These are phyloP conservation scores for Peromyscus leucopus DNA, from an alignment of 2,113 vertebrate species.

Conservation along the genomic window DNA sequence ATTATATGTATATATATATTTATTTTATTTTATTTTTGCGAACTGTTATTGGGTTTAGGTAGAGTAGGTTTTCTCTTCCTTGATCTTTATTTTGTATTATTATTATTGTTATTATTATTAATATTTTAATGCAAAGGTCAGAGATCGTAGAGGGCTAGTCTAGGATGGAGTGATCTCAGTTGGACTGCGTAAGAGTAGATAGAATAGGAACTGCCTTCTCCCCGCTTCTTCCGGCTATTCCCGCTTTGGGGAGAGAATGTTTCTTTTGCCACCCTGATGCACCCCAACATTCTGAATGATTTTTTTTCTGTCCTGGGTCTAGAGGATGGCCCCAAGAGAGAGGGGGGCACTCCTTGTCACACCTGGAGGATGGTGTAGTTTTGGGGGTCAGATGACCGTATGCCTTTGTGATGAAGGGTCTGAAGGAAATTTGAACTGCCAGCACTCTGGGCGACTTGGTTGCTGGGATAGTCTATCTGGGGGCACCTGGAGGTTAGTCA, in stretches of 20 bases:
- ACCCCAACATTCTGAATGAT: constrained; percentile 73
- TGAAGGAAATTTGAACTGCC: constrained; percentile 82
- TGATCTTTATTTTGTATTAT: constrained; percentile 36
- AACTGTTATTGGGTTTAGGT: constrained; percentile 49
- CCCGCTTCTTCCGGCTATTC: constrained; percentile 66
- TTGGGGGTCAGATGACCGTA: constrained; percentile 74
- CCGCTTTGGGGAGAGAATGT: constrained; percentile 78
- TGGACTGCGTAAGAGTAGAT: constrained; percentile 51
- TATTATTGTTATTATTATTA: background rate
- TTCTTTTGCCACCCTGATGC: constrained; percentile 55
- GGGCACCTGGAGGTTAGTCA: constrained; percentile 78
- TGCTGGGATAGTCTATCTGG: constrained; percentile 74
- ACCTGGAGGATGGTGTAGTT: constrained; percentile 76
- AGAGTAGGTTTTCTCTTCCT: constrained; percentile 43
- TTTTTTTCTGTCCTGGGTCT: constrained; percentile 72
- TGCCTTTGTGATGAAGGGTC: constrained; percentile 81
- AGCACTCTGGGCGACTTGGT: constrained; percentile 62
- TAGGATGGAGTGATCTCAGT: constrained; percentile 68
- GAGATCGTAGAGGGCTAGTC: constrained; percentile 75
- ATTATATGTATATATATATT: background rate
- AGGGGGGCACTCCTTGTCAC: constrained; percentile 68
- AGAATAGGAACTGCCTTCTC: constrained; percentile 47
- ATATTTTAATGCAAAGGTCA: constrained; percentile 72
- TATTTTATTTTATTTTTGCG: background rate
- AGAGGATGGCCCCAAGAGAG: background rate